Evolutionary conservation across 2,797 vertebrate genomes (phyloP).

Genomic region (Coendou prehensilis): DNA sequence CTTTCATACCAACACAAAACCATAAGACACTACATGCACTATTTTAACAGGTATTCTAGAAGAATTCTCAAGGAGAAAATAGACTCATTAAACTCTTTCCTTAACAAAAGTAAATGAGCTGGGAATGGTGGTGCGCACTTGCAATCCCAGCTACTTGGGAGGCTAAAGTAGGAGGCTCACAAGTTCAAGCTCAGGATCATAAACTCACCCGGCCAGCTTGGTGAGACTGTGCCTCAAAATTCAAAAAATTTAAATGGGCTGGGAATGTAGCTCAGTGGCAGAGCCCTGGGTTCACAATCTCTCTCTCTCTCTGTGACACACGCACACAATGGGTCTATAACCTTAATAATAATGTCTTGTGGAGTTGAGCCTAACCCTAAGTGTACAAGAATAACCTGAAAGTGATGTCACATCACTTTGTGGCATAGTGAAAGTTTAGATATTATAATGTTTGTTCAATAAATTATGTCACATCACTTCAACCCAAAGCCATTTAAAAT

Average conservation of each 20-base stretch:
- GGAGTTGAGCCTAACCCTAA: background rate
- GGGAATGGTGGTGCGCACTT: background rate
- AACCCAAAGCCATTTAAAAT: background rate
- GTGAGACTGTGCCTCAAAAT: background rate
- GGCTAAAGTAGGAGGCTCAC: background rate
- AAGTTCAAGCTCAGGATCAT: background rate
- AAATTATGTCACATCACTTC: background rate
- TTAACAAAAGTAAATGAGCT: constrained; percentile 39
- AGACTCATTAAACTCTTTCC: background rate
- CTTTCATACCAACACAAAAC: constrained; percentile 37
- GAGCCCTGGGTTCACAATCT: background rate
- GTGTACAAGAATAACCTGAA: background rate
- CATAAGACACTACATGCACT: background rate
- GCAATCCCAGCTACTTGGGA: background rate
- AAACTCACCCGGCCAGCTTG: background rate
- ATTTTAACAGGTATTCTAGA: constrained; percentile 30
- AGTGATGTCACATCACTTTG: background rate
- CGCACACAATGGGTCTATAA: background rate
- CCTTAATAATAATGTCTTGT: background rate
- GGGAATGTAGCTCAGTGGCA: background rate
- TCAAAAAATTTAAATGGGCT: background rate
- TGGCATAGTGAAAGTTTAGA: background rate
- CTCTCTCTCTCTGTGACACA: background rate
- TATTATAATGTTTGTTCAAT: background rate
- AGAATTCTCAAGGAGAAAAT: constrained; percentile 42